Evolutionary conservation across 2,888 invertebrate species (phyloP), one percentile per base, ranked within the genome.

Genomic region (Euplagia quadripunctaria): DNA sequence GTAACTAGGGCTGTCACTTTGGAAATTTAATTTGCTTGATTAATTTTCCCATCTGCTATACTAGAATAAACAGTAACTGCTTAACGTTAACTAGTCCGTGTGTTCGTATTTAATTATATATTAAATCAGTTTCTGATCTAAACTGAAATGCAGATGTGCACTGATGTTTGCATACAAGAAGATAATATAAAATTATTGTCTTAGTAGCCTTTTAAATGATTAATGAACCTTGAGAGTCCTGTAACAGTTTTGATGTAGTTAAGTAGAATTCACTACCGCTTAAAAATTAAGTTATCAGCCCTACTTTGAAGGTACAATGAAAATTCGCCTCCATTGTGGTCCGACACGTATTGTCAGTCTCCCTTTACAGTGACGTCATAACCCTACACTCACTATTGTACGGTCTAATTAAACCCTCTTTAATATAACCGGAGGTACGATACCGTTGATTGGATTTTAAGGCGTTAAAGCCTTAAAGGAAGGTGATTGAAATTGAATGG

Each of bases 401-500:
- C 81, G 83, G 86, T 84, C 88, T 92, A 92, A 93, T 93, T 92
- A 93, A 93, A 90, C 85, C 86, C 85, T 82, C 84, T 87, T 89
- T 90, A 90, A 89, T 88, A 86, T 77, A 79, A 77, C 79, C 82
- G 81, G 79, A 67, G 87, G 85, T 82, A 82, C 80, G 82, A 79
- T 69, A 68, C 82, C 80, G 85, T 85, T 91, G 93, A 93, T 93
- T 93, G 91, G 92, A 91, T 93, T 91, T 88, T 88, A 89, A 91
- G 91, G 90, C 88, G 90, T 85, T 87, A 88, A 65, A 71, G 68
- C 43, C 65, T 75, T 71, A 68, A 68, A 85, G 86, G 85, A 85
- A 76, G 68, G 77, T 76, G 75, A 78, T 81, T 85, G 79, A 83
- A 83, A 82, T 79, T 79, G 78, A 78, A 83, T 78, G 70, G 75